Base-by-base conservation (phyloP, 2,888 invertebrate species). In the Drosophila aldrichi region DNA sequence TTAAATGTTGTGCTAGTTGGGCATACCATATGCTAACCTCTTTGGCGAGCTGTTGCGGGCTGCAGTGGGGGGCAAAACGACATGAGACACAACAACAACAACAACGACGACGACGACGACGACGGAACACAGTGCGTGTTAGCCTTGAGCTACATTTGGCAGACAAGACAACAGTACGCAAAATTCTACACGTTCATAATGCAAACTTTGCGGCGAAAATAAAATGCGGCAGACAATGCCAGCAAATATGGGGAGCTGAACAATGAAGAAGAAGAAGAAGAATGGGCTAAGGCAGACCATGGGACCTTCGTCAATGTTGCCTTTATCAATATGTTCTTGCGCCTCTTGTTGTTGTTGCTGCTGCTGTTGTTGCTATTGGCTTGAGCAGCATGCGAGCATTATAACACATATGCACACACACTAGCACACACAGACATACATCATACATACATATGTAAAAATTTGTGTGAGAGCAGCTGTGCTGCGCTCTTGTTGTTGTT, bases 251-350 rank as follows among this genome's bases (percentile, higher is more conserved):
- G 29, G 49, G 52, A 20, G 38, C 20, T 25, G 16, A 38, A 38
- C 6, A 7, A 25, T 3, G 25, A 25, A 25, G 25, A 25, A 36
- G 14, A 44, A 38, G 29, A 29, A 38, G 6, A 44, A 38, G 18
- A 52, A 22, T 52, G 52, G 22, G 36, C 36, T 22, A 22, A 16
- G 36, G 52, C 52, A 36, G 52, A n/a, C 52, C 36, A 52, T 38
- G 52, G 22, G 81, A 83, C 85, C 88, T 87, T 87, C 70, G 70
- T 82, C 83, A 87, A 87, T 84, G 70, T 79, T 84, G 79, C 61
- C 69, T 79, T 72, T 79, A 76, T 82, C 70, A 68, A 76, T 70
- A 70, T 77, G 74, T 70, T 63, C 18, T 58, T 29, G 29, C 29
- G 29, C 29, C 29, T 72, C 52, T 59, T 67, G 58, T 52, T 55